Base-by-base conservation (phyloP, 2,888 invertebrate genomes). In the Branchipolynoe longqiensis region DNA sequence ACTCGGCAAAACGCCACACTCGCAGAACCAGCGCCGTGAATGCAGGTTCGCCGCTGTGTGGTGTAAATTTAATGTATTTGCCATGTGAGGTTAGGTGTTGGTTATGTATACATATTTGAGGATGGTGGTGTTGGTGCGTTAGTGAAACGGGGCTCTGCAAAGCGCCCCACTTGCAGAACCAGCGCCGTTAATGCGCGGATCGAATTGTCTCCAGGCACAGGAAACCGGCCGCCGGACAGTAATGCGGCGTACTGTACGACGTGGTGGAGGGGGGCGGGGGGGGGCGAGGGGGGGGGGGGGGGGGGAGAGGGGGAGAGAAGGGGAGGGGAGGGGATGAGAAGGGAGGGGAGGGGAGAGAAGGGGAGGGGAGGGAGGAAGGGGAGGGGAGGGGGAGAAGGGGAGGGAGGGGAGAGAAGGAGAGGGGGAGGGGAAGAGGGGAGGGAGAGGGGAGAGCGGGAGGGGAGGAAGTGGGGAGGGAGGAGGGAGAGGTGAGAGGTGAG, bases 141-240 rank as follows among this genome's bases (percentile, higher is more conserved):
- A n/a, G n/a, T n/a, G n/a, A n/a, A n/a, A n/a, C n/a, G n/a, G n/a
- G n/a, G n/a, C n/a, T n/a, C n/a, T n/a, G n/a, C n/a, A n/a, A n/a
- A n/a, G n/a, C n/a, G n/a, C n/a, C n/a, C n/a, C n/a, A n/a, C n/a
- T n/a, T n/a, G n/a, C n/a, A n/a, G n/a, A n/a, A n/a, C 48, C 62
- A 25, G 62, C 25, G 31, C 62, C 31, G 62, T 1, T 62, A 62
- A 62, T 62, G 62, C 31, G 28, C 62, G 25, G 62, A 62, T 62
- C 62, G 31, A 62, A 62, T 62, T 62, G 62, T 62, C 62, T 62
- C 62, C 62, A 62, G 62, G 31, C 62, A 31, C 25, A 31, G 25
- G 31, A 62, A 62, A 31, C 28, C 31, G 31, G 62, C 28, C 31
- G 31, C 31, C 18, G 31, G 62, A 14, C 28, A 62, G 59, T 12